These are phyloP conservation scores for Galagoides demidoff DNA, from an alignment of 2,797 vertebrate genomes.

Conservation along the genomic window DNA sequence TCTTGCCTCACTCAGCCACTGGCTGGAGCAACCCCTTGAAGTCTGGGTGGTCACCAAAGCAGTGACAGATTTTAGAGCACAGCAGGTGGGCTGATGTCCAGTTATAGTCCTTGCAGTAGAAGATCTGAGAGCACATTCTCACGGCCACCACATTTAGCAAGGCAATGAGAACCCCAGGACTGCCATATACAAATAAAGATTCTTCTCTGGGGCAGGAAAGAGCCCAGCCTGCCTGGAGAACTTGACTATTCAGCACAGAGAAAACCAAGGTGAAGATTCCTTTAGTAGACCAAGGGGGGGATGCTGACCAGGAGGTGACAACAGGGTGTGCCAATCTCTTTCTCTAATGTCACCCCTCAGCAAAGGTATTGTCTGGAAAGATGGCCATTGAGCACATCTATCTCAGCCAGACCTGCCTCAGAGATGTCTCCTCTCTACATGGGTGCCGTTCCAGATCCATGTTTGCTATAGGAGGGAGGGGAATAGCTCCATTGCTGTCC, in stretches of 20 bases:
- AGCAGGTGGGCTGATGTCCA: not conserved
- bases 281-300: not conserved
- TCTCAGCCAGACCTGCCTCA: not conserved
- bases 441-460: not conserved
- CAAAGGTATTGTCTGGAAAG: not conserved
- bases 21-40: not conserved
- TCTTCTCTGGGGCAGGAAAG: not conserved
- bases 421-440: not conserved
- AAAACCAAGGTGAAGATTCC: not conserved
- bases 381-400: not conserved
- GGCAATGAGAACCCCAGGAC: not conserved
- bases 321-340: not conserved
- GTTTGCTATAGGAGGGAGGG: not conserved
- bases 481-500: not conserved
- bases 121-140: not conserved
- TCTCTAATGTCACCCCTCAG: rapidly evolving
- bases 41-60: not conserved
- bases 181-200: not conserved
- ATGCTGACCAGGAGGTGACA: not conserved
- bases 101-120: not conserved
- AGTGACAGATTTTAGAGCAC: not conserved
- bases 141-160: not conserved
- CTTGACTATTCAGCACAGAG: not conserved
- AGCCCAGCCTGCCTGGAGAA: not conserved
- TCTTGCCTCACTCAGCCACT: not conserved